Conservation (phyloP, 2,888 invertebrate genomes). For the Apotomis turbidana region DNA sequence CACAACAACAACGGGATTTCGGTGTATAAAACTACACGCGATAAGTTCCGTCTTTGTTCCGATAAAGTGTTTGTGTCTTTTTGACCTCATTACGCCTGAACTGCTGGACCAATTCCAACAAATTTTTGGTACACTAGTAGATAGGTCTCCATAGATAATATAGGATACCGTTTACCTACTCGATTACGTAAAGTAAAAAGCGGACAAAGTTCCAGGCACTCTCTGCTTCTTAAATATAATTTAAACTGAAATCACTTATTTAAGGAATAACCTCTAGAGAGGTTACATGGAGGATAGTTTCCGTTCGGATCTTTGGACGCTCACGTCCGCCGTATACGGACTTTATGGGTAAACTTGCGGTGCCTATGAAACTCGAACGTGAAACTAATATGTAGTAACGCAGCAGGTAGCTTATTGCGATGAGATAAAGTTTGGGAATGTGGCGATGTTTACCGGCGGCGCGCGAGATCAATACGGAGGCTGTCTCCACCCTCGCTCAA, state of each 20-base stretch:
- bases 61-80: too few relatives aligned
- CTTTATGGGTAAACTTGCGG: constrained; percentile 23
- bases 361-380: constrained; percentile 33
- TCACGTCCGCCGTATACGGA: constrained; percentile 6
- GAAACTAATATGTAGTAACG: constrained; percentile 39
- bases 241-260: neutral
- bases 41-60: too few relatives aligned
- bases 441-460: constrained; percentile 52
- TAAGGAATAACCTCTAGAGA: neutral
- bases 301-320: constrained; percentile 1
- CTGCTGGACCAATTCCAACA: too few relatives aligned
- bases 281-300: neutral
- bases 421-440: constrained; percentile 52
- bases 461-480: constrained; percentile 74
- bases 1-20: too few relatives aligned
- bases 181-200: too few relatives aligned
- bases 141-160: too few relatives aligned
- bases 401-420: constrained; percentile 37
- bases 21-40: too few relatives aligned
- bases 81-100: too few relatives aligned
- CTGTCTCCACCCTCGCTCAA: constrained; percentile 63
- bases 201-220: too few relatives aligned
- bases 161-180: too few relatives aligned
- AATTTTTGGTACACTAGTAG: too few relatives aligned
- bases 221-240: too few relatives aligned